Conservation (phyloP, 30 jellyfish, hydroid and myxozoan species). For the Nemopilema nomurai region DNA sequence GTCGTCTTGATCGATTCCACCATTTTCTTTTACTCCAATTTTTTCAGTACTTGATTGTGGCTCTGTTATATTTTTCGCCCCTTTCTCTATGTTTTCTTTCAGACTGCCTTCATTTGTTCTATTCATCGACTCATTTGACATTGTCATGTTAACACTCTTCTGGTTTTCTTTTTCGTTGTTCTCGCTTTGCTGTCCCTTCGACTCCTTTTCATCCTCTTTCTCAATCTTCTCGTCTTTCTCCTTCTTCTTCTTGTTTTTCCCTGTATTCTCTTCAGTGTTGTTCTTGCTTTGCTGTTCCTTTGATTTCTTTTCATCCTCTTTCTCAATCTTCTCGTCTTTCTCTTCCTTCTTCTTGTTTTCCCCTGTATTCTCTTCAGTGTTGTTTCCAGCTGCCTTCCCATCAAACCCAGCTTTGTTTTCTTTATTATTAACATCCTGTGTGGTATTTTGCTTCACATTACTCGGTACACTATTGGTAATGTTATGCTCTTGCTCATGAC, state of each 20-base stretch:
- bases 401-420: background rate
- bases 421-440: background rate
- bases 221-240: background rate
- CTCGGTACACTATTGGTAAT: slow-evolving; percentile 44
- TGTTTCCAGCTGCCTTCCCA: background rate
- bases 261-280: background rate
- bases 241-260: background rate
- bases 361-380: background rate
- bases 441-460: background rate
- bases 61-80: background rate
- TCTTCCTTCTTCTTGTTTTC: background rate
- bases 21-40: background rate
- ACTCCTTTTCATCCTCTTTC: slow-evolving; percentile 5
- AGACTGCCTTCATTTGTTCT: background rate
- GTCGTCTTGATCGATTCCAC: background rate
- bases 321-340: background rate
- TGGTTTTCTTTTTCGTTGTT: background rate
- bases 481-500: slow-evolving; percentile 31
- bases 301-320: slow-evolving; percentile 7
- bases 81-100: background rate
- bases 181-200: background rate
- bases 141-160: background rate
- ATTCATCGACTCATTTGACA: background rate
- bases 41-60: background rate
- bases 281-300: background rate